phyloP scores from a whole-genome alignment of 2,888 invertebrate species.

The Chymomyza procnemis region DNA sequence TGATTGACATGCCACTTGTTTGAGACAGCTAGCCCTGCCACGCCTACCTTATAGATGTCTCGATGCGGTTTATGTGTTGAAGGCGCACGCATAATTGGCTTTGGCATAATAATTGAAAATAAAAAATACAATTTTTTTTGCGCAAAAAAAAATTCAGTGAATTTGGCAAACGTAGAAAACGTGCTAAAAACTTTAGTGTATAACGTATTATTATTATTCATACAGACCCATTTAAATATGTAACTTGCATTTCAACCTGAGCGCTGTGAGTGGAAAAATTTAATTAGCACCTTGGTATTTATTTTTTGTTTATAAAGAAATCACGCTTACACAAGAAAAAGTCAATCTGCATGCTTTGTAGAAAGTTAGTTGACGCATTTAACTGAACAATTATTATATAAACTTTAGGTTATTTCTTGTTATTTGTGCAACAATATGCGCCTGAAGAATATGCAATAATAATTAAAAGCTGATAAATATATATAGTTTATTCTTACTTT shows the following conservation, averaged over 20 bases:
- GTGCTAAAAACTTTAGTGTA: background rate
- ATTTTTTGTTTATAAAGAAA: background rate
- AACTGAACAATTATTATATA: no score
- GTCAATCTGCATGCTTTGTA: background rate
- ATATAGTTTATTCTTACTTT: no score
- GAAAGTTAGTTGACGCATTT: no score
- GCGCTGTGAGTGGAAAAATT: background rate
- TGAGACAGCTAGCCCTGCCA: background rate
- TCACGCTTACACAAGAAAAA: background rate
- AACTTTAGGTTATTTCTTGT: no score
- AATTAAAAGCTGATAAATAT: no score
- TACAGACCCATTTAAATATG: background rate
- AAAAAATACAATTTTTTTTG: background rate
- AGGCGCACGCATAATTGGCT: background rate
- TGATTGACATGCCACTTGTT: conserved; percentile 8
- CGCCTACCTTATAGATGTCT: no score
- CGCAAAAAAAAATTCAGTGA: background rate
- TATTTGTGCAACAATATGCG: no score
- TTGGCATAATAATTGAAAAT: background rate
- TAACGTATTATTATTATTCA: background rate
- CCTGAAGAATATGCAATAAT: no score
- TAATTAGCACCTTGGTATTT: background rate
- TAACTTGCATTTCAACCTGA: background rate
- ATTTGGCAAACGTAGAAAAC: background rate
- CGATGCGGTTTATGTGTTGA: background rate